Percentiles rank a stretch among this genome's conserved stretches.
phyloP scores from a whole-genome alignment of 1,140 invertebrate species.

The Drosophila ficusphila region DNA sequence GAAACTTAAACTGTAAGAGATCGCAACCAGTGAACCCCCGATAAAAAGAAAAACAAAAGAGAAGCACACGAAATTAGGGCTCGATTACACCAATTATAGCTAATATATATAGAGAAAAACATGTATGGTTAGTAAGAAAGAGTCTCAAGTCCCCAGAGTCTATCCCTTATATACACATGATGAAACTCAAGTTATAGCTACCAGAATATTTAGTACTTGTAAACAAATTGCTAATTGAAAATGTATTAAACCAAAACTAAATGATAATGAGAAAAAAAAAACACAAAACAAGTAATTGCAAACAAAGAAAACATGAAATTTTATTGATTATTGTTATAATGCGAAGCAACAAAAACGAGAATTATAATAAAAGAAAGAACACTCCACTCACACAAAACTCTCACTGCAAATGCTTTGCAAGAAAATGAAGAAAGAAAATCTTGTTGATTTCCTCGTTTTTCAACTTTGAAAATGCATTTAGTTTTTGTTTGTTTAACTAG shows the following conservation, averaged over 20 bases:
- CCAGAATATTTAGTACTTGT: constrained; percentile 35
- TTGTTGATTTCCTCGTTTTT: constrained; percentile 25
- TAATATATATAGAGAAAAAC: constrained; percentile 51
- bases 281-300: constrained; percentile 65
- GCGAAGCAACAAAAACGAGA: constrained; percentile 68
- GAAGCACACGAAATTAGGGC: constrained; percentile 55
- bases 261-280: constrained; percentile 4
- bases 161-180: constrained; percentile 23
- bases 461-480: constrained; percentile 61
- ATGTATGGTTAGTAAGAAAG: constrained; percentile 46
- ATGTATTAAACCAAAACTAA: constrained; percentile 22
- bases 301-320: constrained; percentile 70
- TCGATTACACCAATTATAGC: constrained; percentile 53
- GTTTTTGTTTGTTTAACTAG: constrained; percentile 45
- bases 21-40: constrained; percentile 43
- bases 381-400: constrained; percentile 27
- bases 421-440: constrained; percentile 31
- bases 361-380: constrained; percentile 35
- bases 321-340: constrained; percentile 83
- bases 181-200: constrained; percentile 40
- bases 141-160: constrained; percentile 31
- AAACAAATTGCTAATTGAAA: constrained; percentile 60
- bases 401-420: constrained; percentile 45
- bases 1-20: constrained; percentile 45
- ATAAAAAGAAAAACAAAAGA: constrained; percentile 24